Evolutionary conservation across 1,140 invertebrate genomes (phyloP), one percentile per base, ranked within the genome.

Genomic region (Cotesia typhae): DNA sequence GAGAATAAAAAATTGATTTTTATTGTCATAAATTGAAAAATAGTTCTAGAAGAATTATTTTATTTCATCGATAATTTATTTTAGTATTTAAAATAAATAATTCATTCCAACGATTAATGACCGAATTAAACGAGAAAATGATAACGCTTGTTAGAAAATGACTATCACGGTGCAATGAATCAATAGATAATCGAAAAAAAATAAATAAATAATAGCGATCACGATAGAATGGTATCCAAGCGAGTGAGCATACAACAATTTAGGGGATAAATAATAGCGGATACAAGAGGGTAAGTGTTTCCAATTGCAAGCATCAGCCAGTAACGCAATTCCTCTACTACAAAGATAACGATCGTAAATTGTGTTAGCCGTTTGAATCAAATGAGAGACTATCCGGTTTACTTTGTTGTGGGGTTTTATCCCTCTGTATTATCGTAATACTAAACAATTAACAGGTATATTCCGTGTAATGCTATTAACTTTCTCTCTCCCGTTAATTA

Each of bases 321-420:
- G 37, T 52, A 52, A 52, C 41, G 41, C 64, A 66, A 66, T 66
- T 66, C 64, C 64, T 66, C 41, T 53, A 47, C 41, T 47, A 52
- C 17, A 66, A 41, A 67, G 51, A 67, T 67, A 55, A 55, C 51
- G 28, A 67, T 55, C 66, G 52, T 55, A 67, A 67, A 67, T 67
- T 67, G 28, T 67, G 35, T 67, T 36, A 67, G 14, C 36, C 12
- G 41, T 41, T 67, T 10, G 51, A 67, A 67, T 67, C 53, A 55
- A 67, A 67, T 67, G 66, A 67, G 20, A 14, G 28, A 67, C 47
- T 55, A 67, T 36, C 17, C 10, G 20, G 53, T 67, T 67, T 51
- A 37, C 66, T 53, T 55, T 67, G 47, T 53, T 51, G 51, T 67
- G 47, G 12, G 10, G 10, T 67, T 67, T 36, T n/a, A 14, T 36